Conservation (phyloP, 2,113 vertebrate genomes). For the Okapia johnstoni region DNA sequence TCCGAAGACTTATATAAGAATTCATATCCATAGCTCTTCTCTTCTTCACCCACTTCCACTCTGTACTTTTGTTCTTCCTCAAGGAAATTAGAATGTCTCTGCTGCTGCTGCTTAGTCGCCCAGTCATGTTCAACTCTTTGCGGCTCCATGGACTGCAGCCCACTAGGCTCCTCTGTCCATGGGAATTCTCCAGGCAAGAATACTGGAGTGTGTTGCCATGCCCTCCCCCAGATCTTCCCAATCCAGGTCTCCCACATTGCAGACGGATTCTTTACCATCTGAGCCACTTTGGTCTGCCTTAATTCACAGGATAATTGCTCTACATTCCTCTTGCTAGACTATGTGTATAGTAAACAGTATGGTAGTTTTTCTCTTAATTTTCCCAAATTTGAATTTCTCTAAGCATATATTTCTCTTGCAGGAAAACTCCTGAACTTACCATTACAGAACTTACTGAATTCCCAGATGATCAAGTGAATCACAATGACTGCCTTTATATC, state of each 20-base stretch:
- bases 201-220: background rate
- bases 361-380: background rate
- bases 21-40: background rate
- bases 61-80: background rate
- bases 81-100: background rate
- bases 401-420: constrained; percentile 11
- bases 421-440: background rate
- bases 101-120: background rate
- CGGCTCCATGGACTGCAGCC: background rate
- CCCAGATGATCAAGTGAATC: background rate
- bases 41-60: background rate
- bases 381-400: background rate
- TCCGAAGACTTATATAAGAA: background rate
- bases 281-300: background rate
- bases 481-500: background rate
- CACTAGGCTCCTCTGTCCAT: background rate
- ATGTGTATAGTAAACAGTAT: background rate
- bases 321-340: background rate
- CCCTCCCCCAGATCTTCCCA: background rate
- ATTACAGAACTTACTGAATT: background rate
- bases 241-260: rapidly evolving
- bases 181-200: background rate
- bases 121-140: background rate
- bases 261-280: background rate
- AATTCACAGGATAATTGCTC: background rate